These are phyloP conservation scores for Polyodon spathula DNA, from an alignment of 2,113 vertebrate genomes.

Conservation along the genomic window DNA sequence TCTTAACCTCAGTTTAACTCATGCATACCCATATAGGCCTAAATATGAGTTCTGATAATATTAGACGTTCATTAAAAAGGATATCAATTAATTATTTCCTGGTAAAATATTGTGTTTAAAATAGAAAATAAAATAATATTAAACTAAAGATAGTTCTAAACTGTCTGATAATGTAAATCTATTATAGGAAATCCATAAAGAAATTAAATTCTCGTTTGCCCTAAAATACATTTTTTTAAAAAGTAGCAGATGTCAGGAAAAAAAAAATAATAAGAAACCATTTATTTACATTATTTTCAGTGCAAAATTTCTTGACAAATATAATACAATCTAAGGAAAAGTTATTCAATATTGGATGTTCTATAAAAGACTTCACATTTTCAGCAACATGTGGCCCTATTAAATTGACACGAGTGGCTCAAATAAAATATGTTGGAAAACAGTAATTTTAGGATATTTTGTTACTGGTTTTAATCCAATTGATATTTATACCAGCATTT, in stretches of 20 bases:
- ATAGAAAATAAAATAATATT: not conserved
- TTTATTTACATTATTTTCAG: constrained; percentile 92
- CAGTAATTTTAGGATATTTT: too few species aligned
- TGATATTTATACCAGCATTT: too few species aligned
- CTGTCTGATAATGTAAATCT: constrained; percentile 2
- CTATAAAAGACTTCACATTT: constrained; percentile 33
- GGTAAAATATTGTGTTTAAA: too few species aligned
- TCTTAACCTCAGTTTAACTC: too few species aligned
- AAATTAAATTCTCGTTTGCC: constrained; percentile 8
- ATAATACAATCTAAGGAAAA: constrained; percentile 35
- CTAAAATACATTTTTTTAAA: constrained; percentile 11
- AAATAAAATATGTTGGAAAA: too few species aligned
- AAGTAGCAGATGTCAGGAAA: constrained; percentile 12
- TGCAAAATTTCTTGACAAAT: constrained; percentile 68
- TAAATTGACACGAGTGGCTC: too few species aligned
- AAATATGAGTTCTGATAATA: too few species aligned
- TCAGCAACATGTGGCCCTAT: constrained; percentile 24
- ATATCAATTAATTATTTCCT: too few species aligned
- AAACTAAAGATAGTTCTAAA: not conserved
- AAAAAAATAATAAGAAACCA: constrained; percentile 74
- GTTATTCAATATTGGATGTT: constrained; percentile 25
- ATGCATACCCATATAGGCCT: too few species aligned
- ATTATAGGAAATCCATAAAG: constrained; percentile 5
- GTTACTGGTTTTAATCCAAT: too few species aligned
- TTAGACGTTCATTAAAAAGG: too few species aligned